Percentiles rank a stretch among this genome's conserved stretches.
Conservation (phyloP, 2,888 invertebrate genomes). For the Synergus japonicus region DNA sequence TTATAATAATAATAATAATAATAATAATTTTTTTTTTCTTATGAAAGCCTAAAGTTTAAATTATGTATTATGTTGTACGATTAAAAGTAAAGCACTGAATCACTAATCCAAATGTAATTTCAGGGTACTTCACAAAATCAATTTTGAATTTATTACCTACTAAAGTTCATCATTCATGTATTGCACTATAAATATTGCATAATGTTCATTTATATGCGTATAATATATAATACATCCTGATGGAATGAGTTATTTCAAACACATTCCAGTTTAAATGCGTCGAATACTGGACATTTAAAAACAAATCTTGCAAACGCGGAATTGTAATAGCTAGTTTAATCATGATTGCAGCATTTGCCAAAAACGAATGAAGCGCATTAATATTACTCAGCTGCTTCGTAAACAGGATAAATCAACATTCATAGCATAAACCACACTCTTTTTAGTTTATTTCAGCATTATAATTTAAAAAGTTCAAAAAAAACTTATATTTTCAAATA, state of each 20-base stretch:
- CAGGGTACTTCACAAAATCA: not conserved
- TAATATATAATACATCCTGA: not conserved
- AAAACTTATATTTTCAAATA: too few species aligned
- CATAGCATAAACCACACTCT: not conserved
- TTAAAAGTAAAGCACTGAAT: too few species aligned
- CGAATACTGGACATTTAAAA: not conserved
- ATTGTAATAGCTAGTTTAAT: not conserved
- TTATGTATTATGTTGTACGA: too few species aligned
- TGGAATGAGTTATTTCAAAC: not conserved
- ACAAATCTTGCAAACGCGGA: too few species aligned
- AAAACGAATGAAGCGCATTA: not conserved
- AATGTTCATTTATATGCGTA: not conserved
- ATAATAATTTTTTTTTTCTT: too few species aligned
- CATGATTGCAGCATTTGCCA: not conserved
- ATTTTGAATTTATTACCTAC: not conserved
- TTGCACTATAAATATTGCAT: not conserved
- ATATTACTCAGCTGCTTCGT: not conserved
- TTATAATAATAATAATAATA: not conserved
- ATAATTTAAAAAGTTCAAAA: too few species aligned
- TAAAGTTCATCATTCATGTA: not conserved
- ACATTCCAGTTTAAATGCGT: not conserved
- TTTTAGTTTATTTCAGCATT: not conserved
- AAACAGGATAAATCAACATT: not conserved
- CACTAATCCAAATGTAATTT: not conserved
- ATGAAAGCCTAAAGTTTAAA: too few species aligned